A percentile compares a stretch with the other conserved stretches of the same genome.
Evolutionary conservation across 2,888 invertebrate species (phyloP).

Genomic region (Helicoverpa assulta): DNA sequence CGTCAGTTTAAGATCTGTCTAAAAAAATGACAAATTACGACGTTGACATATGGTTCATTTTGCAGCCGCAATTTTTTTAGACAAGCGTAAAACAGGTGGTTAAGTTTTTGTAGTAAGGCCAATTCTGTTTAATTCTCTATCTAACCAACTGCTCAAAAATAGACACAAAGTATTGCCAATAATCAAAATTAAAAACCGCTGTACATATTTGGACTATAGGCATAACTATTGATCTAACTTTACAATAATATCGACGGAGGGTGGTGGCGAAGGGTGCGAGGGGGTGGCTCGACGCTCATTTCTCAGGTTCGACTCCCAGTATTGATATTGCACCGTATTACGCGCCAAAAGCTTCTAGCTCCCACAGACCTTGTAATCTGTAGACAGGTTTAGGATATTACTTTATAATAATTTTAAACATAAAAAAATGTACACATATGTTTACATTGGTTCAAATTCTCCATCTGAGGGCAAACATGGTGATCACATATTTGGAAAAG

Average conservation of each 20-base stretch:
- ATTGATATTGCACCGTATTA: conserved; percentile 90
- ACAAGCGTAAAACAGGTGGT: too few relatives aligned
- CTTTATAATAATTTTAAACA: too few relatives aligned
- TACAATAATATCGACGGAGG: conserved; percentile 74
- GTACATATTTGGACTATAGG: conserved; percentile 8
- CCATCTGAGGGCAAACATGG: too few relatives aligned
- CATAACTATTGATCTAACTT: conserved; percentile 54
- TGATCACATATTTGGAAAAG: too few relatives aligned
- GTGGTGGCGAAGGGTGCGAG: conserved; percentile 38
- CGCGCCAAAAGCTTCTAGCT: conserved; percentile 86
- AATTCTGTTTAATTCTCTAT: too few relatives aligned
- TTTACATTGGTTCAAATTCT: too few relatives aligned
- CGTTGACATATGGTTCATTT: too few relatives aligned
- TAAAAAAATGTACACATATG: too few relatives aligned
- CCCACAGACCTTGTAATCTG: conserved; percentile 62
- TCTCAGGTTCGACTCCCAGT: conserved; percentile 87
- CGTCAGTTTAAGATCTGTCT: too few relatives aligned
- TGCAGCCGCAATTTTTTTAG: too few relatives aligned
- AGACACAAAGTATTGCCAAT: background rate
- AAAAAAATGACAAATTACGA: too few relatives aligned
- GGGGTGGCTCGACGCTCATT: conserved; percentile 78
- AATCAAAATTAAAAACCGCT: conserved; percentile 33
- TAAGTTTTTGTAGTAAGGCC: too few relatives aligned
- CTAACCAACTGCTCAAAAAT: background rate
- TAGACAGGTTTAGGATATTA: conserved; percentile 25